A percentile compares a stretch with the other conserved stretches of the same genome.
These are phyloP conservation scores for Clitarchus hookeri DNA, from an alignment of 2,888 invertebrate species.

Conservation along the genomic window DNA sequence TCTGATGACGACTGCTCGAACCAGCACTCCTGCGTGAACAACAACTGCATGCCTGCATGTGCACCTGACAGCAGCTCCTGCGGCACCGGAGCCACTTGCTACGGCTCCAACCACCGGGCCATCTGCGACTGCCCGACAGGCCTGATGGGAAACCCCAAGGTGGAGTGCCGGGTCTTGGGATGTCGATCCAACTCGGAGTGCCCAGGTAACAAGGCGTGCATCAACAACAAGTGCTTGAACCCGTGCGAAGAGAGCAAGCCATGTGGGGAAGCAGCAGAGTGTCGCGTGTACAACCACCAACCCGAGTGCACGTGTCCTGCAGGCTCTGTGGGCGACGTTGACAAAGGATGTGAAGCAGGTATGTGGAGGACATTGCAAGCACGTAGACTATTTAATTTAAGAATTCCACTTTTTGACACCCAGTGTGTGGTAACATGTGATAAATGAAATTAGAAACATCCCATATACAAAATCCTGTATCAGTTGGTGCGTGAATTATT, in stretches of 20 bases:
- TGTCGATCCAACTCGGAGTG: slow-evolving; percentile 82
- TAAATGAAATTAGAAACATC: no score
- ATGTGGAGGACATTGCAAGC: not conserved
- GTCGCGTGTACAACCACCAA: slow-evolving; percentile 75
- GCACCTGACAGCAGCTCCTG: slow-evolving; percentile 71
- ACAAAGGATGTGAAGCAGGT: slow-evolving; percentile 18
- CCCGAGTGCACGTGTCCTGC: slow-evolving; percentile 82
- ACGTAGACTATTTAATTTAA: not conserved
- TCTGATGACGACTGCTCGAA: slow-evolving; percentile 78
- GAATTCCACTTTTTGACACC: no score
- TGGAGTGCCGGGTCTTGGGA: slow-evolving; percentile 77
- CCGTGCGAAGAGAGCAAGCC: slow-evolving; percentile 72
- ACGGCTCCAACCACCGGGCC: slow-evolving; percentile 78
- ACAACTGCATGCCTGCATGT: slow-evolving; percentile 82
- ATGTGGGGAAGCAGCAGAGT: slow-evolving; percentile 75
- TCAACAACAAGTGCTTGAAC: slow-evolving; percentile 77
- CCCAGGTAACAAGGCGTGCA: slow-evolving; percentile 77
- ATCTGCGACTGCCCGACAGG: slow-evolving; percentile 84
- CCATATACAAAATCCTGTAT: no score
- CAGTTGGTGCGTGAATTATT: no score
- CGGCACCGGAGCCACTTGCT: slow-evolving; percentile 77
- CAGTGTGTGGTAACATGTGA: no score
- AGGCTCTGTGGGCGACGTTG: slow-evolving; percentile 66
- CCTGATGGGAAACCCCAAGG: slow-evolving; percentile 77
- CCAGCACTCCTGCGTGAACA: slow-evolving; percentile 81